These are phyloP conservation scores for Arctia plantaginis DNA, from an alignment of 2,888 invertebrate species.

Conservation along the genomic window DNA sequence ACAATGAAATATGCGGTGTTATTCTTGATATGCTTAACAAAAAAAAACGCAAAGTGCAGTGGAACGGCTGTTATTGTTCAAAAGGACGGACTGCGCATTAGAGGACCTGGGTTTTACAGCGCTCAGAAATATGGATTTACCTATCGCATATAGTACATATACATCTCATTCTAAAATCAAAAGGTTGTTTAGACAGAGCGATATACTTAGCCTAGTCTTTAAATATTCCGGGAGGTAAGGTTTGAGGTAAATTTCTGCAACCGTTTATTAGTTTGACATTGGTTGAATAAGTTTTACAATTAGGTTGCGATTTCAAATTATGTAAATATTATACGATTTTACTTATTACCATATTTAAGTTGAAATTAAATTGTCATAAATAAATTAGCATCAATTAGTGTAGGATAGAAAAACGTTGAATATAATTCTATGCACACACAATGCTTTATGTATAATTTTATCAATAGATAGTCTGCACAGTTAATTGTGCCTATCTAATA, in stretches of 20 bases:
- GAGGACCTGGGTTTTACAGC: not conserved
- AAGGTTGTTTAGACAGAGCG: not conserved
- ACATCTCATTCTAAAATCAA: not conserved
- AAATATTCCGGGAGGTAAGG: not conserved
- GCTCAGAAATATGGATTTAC: not conserved
- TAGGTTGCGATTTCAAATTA: not conserved
- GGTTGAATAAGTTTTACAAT: not conserved
- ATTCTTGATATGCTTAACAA: constrained; percentile 21
- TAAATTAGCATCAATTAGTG: not conserved
- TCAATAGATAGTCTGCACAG: no score
- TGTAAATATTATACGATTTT: not conserved
- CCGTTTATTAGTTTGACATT: not conserved
- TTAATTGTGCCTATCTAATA: no score
- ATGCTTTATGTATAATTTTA: not conserved
- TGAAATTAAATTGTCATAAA: not conserved
- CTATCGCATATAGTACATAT: no score
- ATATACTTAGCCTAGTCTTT: not conserved
- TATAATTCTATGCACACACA: not conserved
- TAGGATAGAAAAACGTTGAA: not conserved
- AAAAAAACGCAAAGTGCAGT: constrained; percentile 11
- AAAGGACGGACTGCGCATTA: not conserved
- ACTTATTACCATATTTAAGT: not conserved
- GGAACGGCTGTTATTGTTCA: not conserved
- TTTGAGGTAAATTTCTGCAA: not conserved
- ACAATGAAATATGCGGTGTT: constrained; percentile 46